These are phyloP conservation scores for Anolis carolinensis DNA, from an alignment of 2,113 vertebrate species.

Conservation along the genomic window DNA sequence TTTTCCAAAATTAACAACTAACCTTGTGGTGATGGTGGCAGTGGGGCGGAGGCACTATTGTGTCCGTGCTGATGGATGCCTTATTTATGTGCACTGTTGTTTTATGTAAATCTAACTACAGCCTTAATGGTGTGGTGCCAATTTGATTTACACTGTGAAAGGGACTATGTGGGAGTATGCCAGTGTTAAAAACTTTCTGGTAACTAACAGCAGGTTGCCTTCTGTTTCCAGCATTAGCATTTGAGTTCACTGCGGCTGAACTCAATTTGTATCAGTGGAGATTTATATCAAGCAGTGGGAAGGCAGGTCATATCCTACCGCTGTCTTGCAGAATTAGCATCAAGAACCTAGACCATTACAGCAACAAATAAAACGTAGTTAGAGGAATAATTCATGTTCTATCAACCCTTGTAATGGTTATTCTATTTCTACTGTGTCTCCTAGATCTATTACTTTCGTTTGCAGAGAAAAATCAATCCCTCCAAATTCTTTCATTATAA, in stretches of 20 bases:
- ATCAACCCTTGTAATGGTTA: conserved; percentile 68
- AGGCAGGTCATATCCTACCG: conserved; percentile 71
- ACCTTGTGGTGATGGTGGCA: background rate
- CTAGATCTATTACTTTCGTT: conserved; percentile 61
- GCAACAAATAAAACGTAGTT: conserved; percentile 73
- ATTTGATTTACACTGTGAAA: conserved; percentile 54
- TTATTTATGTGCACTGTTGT: conserved; percentile 47
- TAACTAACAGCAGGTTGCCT: conserved; percentile 77
- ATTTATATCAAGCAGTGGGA: conserved; percentile 81
- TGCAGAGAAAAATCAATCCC: conserved; percentile 49
- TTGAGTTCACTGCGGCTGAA: conserved; percentile 76
- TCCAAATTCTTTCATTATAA: conserved; percentile 31
- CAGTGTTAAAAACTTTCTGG: conserved; percentile 72
- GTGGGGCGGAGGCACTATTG: background rate
- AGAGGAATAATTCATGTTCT: conserved; percentile 62
- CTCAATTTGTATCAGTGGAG: conserved; percentile 74
- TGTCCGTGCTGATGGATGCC: conserved; percentile 14
- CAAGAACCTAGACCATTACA: conserved; percentile 71
- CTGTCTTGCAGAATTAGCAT: conserved; percentile 77
- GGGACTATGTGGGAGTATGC: conserved; percentile 49
- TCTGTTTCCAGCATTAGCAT: conserved; percentile 76
- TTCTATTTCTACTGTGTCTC: conserved; percentile 55
- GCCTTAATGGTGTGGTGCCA: conserved; percentile 52
- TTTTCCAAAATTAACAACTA: background rate
- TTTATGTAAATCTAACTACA: conserved; percentile 59